phyloP scores from a whole-genome alignment of 2,888 invertebrate genomes.

The Ephialtes manifestator region DNA sequence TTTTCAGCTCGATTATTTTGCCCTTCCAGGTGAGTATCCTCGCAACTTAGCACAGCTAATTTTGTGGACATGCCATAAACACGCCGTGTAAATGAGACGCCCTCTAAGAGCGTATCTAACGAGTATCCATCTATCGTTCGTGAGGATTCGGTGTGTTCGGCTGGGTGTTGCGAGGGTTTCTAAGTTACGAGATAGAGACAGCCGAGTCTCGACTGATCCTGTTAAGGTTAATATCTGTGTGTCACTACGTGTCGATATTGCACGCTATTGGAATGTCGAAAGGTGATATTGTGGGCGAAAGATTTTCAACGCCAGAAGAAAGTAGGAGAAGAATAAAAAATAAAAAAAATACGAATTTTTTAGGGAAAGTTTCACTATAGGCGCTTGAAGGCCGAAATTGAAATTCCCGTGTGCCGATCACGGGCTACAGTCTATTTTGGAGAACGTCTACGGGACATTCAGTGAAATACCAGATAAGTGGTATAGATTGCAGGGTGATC shows the following conservation, averaged over 20 bases:
- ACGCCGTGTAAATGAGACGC: constrained; percentile 74
- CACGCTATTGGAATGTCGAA: constrained; percentile 21
- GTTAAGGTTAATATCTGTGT: constrained; percentile 10
- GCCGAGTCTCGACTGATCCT: constrained; percentile 30
- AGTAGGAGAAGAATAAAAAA: not conserved
- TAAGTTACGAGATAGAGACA: constrained; percentile 34
- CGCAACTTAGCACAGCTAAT: constrained; percentile 68
- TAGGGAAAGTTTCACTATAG: not conserved
- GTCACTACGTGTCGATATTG: constrained; percentile 23
- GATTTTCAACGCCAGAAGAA: constrained; percentile 2
- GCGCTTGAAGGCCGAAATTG: not conserved
- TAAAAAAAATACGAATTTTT: not conserved
- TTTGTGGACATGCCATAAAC: constrained; percentile 76
- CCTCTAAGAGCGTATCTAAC: constrained; percentile 71
- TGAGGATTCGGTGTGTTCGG: constrained; percentile 49
- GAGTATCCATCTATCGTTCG: constrained; percentile 68
- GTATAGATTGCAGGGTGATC: constrained; percentile 71
- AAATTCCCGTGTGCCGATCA: not conserved
- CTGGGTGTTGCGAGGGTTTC: constrained; percentile 13
- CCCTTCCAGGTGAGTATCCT: constrained; percentile 40
- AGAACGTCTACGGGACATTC: constrained; percentile 49
- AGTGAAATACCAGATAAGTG: constrained; percentile 37
- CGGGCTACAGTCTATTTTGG: constrained; percentile 7
- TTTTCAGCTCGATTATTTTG: too few species aligned
- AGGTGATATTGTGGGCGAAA: constrained; percentile 1